Percentiles rank a stretch among this genome's conserved stretches.
These are phyloP conservation scores for Hydropotes inermis DNA, from an alignment of 2,113 vertebrate genomes.

Conservation along the genomic window DNA sequence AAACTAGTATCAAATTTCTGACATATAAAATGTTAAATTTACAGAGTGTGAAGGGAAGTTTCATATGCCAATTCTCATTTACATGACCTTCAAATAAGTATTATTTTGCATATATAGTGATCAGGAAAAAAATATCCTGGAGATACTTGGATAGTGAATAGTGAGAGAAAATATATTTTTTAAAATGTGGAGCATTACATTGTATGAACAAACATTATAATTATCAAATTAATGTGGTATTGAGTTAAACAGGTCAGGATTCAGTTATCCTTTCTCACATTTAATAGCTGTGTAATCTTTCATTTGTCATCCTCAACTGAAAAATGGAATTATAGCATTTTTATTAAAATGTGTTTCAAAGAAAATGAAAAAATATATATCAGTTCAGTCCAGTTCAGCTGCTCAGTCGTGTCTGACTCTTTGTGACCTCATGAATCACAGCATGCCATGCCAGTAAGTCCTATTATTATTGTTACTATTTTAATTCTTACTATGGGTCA, in stretches of 20 bases:
- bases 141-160: neutral
- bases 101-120: neutral
- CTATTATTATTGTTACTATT: neutral
- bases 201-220: neutral
- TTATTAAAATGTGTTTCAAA: neutral
- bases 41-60: neutral
- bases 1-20: neutral
- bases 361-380: neutral
- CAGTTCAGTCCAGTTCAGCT: too few species aligned
- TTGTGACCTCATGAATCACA: too few species aligned
- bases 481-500: neutral
- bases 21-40: neutral
- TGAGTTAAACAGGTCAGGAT: neutral
- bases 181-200: neutral
- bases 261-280: neutral
- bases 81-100: neutral
- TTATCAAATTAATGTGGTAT: neutral
- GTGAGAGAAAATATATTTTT: neutral
- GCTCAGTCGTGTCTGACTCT: too few species aligned
- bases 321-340: neutral
- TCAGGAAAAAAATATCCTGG: neutral
- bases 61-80: neutral
- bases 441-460: too few species aligned
- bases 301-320: neutral
- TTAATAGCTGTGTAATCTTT: neutral